Conservation (phyloP, 2,888 invertebrate species). For the Cancer borealis region DNA sequence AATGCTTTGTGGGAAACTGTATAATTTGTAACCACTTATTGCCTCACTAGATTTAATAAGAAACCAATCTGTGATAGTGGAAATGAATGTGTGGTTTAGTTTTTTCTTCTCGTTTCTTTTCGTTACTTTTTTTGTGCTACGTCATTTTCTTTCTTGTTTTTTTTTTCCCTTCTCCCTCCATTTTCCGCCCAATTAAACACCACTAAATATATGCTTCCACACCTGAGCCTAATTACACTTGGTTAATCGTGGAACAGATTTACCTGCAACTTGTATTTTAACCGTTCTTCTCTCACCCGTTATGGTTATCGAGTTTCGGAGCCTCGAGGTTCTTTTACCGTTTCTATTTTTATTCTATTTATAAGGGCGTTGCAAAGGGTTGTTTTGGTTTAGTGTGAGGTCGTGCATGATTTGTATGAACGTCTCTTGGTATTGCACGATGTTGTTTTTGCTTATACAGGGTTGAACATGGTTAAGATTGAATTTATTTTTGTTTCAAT, state of each 20-base stretch:
- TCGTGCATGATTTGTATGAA: neutral
- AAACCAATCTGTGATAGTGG: neutral
- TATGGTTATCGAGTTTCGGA: neutral
- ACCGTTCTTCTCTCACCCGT: neutral
- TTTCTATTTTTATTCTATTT: neutral
- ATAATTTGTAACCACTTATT: neutral
- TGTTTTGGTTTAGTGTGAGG: neutral
- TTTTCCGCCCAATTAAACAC: neutral
- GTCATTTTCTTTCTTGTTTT: neutral
- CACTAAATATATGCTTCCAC: neutral
- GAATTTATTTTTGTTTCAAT: too few species aligned
- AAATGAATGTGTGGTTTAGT: neutral
- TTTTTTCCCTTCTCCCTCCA: neutral
- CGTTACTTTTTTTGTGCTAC: neutral
- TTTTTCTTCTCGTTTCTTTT: neutral
- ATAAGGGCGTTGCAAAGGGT: neutral
- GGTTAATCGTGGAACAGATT: neutral
- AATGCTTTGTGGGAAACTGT: neutral
- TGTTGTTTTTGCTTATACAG: too few species aligned
- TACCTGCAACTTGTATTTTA: neutral
- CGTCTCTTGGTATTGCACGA: neutral
- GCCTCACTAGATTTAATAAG: conserved; percentile 15
- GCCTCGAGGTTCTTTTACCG: neutral
- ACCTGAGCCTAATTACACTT: conserved; percentile 18
- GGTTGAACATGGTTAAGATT: too few species aligned